Base-by-base conservation (phyloP, 2,113 vertebrate genomes). In the Myiagra hebetior region DNA sequence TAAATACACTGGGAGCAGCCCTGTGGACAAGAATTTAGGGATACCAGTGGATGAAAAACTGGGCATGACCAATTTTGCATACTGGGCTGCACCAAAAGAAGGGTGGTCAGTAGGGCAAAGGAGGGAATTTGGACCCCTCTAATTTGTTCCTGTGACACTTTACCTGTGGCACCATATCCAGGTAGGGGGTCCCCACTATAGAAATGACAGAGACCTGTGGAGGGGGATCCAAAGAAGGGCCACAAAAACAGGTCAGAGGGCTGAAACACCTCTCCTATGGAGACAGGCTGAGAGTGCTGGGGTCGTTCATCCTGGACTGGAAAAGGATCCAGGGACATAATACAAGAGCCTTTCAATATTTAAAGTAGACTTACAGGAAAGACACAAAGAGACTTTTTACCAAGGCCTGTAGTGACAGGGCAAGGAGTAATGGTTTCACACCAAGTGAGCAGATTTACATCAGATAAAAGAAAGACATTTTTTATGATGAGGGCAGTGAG, bases 131-230 rank as follows among this genome's bases (percentile, higher is more conserved):
- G 2, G 3, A 2, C 16, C 16, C 12, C 33, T 47, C 33, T 27
- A 4, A 20, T 22, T 35, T 7, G 1, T 15, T 86, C 33, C 55
- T 6, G 5, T 7, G 23, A 84, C 16, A 53, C 19, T 15, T 8
- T 16, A 28, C 1, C 30, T 75, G 12, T 5, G 49, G 6, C 31
- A 46, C 27, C 8, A 7, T 7, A 19, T 37, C 6, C 20, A 60
- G 5, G 10, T 30, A 24, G 21, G 2, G 2, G 4, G 6, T 0
- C 1, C 4, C 11, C 26, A 23, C 13, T 9, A 37, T 2, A 63
- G 35, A 14, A 60, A 2, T 24, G 21, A 41, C 4, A 42, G 9
- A 15, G 12, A 81, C 7, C 21, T 35, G 4, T 26, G 6, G 9
- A 75, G 10, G 2, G 4, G 4, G 12, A 28, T 76, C 17, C 30